Percentiles rank a stretch among this genome's conserved stretches.
phyloP scores from a whole-genome alignment of 2,113 vertebrate species.

The Ctenomys sociabilis region DNA sequence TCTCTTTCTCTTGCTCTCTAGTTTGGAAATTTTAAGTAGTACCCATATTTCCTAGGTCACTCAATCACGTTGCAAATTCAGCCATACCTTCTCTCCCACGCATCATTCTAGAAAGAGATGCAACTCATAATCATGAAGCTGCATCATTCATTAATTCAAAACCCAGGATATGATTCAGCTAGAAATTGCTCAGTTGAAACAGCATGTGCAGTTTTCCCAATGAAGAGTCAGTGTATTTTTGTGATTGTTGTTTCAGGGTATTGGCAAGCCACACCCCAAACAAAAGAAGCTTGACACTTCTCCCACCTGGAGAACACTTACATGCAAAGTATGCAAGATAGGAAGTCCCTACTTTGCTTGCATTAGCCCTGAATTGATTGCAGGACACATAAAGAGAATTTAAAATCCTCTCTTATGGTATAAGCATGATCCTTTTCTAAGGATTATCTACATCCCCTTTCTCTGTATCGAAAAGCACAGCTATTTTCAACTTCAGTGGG shows the following conservation, averaged over 20 bases:
- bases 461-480: conserved; percentile 3
- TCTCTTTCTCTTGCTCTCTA: neutral
- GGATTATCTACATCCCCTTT: neutral
- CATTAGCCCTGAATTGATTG: neutral
- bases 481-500: conserved; percentile 39
- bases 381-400: conserved; percentile 65
- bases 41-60: neutral
- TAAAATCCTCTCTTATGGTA: conserved; percentile 30
- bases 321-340: conserved; percentile 16
- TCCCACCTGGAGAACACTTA: conserved; percentile 57
- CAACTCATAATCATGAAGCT: conserved; percentile 14
- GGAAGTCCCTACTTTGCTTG: conserved; percentile 19
- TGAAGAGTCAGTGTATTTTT: conserved; percentile 74
- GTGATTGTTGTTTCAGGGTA: conserved; percentile 58
- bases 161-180: conserved; percentile 47
- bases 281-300: conserved; percentile 50
- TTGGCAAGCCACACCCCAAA: conserved; percentile 51
- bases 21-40: neutral
- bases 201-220: conserved; percentile 65
- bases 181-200: conserved; percentile 28
- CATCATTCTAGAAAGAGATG: conserved; percentile 61
- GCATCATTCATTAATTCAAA: conserved; percentile 61
- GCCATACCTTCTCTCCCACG: neutral
- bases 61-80: neutral
- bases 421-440: neutral